These are phyloP conservation scores for Ochropacha duplaris DNA, from an alignment of 2,888 invertebrate genomes.

Conservation along the genomic window DNA sequence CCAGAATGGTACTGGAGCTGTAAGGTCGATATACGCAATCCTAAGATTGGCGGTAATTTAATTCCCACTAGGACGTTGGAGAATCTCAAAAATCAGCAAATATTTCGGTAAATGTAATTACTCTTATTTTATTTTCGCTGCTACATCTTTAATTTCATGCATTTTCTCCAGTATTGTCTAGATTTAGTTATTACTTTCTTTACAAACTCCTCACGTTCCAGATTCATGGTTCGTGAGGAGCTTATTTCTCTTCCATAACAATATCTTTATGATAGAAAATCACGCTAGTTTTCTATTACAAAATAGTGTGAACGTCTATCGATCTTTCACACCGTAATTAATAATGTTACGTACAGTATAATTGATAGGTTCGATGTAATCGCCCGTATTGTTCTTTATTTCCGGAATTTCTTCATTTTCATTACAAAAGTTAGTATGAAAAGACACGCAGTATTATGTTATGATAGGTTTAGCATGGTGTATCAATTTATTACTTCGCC, in stretches of 20 bases:
- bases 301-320: conserved; percentile 14
- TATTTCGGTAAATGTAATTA: background rate
- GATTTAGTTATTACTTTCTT: conserved; percentile 8
- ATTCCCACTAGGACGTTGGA: no score
- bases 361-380: background rate
- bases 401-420: conserved; percentile 1
- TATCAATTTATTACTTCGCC: no score
- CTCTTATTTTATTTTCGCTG: conserved; percentile 1
- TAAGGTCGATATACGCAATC: no score
- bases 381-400: background rate
- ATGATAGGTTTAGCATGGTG: no score
- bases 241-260: conserved; percentile 15
- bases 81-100: no score
- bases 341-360: background rate
- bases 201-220: conserved; percentile 19
- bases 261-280: conserved; percentile 10
- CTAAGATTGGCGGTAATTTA: no score
- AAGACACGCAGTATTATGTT: background rate
- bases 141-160: conserved; percentile 9
- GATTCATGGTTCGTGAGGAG: conserved; percentile 12
- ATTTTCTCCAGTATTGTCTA: conserved; percentile 13
- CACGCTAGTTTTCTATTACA: conserved; percentile 30
- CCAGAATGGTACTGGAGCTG: no score
- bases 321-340: background rate
- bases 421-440: background rate